Conservation (phyloP, 2,888 invertebrate species). For the Sinelater perroti region DNA sequence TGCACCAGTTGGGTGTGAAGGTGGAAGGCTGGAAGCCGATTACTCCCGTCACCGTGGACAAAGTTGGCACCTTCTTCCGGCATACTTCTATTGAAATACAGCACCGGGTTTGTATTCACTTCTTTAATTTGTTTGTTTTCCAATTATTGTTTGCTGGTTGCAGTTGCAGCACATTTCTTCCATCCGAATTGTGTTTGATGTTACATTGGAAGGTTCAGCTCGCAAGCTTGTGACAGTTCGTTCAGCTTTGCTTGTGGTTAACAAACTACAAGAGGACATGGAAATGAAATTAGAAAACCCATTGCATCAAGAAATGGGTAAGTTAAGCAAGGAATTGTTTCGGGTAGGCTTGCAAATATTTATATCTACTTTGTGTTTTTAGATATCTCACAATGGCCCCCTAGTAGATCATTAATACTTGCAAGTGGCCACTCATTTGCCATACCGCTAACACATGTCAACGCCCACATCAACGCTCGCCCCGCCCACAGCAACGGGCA, state of each 20-base stretch:
- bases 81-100: constrained; percentile 64
- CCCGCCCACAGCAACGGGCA: constrained; percentile 66
- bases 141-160: constrained; percentile 17
- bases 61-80: constrained; percentile 94
- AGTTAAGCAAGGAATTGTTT: constrained; percentile 7
- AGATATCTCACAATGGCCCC: constrained; percentile 50
- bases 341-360: constrained; percentile 2
- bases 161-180: constrained; percentile 56
- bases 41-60: constrained; percentile 92
- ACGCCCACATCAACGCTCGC: constrained; percentile 77
- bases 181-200: constrained; percentile 89
- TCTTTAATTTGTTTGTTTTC: too few relatives aligned
- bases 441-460: constrained; percentile 79
- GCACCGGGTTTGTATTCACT: constrained; percentile 48
- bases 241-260: constrained; percentile 85
- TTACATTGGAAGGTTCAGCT: constrained; percentile 91
- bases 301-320: constrained; percentile 59
- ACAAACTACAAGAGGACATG: constrained; percentile 77
- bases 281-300: constrained; percentile 75
- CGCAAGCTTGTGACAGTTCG: constrained; percentile 92
- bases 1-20: constrained; percentile 88
- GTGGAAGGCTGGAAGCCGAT: constrained; percentile 91
- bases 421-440: constrained; percentile 70
- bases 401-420: constrained; percentile 59
- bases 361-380: constrained; percentile 19